Evolutionary conservation across 2,113 vertebrate species (phyloP), one percentile per base, ranked within the genome.

Genomic region (Grammomys dolichurus): DNA sequence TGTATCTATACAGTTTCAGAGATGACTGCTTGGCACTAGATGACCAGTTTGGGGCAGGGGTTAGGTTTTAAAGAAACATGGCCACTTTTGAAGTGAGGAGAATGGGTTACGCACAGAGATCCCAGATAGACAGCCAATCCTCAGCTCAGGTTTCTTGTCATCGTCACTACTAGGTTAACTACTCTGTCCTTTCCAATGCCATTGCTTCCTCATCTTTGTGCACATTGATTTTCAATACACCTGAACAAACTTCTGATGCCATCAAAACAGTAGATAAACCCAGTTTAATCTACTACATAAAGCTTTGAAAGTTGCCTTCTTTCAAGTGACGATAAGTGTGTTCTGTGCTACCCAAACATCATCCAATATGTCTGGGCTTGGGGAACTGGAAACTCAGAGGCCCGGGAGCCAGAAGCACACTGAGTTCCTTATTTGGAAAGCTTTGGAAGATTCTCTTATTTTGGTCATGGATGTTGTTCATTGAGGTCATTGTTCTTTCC

Each of bases 211-310:
- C 56, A 16, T 82, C 56, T 90, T n/a, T 60, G 24, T 26, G 7
- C 6, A 8, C 4, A 2, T 7, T 7, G 6, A 11, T 88, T 73
- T 33, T 46, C 11, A 11, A 7, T 10, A 26, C 0, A 67, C 43
- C 76, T 31, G 36, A 31, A 92, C 17, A 26, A 36, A 24, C 3
- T 80, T 63, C 51, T 24, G 40, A 28, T 33, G n/a, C 31, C 31
- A 4, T 19, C 6, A 4, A 48, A 40, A 63, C 16, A 46, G 22
- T 3, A 80, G 58, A 10, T 8, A 46, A 31, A 14, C 33, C 24
- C 16, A 60, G 16, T 14, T 40, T 24, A 43, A 26, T 72, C 19
- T 33, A 46, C 17, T 11, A 36, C 63, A 26, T 54, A 90, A 16
- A 76, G n/a, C 26, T 63, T 56, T 51, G 60, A 65, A 48, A 33